These are phyloP conservation scores for Xanthia togata DNA, from an alignment of 2,888 invertebrate species.

Conservation along the genomic window DNA sequence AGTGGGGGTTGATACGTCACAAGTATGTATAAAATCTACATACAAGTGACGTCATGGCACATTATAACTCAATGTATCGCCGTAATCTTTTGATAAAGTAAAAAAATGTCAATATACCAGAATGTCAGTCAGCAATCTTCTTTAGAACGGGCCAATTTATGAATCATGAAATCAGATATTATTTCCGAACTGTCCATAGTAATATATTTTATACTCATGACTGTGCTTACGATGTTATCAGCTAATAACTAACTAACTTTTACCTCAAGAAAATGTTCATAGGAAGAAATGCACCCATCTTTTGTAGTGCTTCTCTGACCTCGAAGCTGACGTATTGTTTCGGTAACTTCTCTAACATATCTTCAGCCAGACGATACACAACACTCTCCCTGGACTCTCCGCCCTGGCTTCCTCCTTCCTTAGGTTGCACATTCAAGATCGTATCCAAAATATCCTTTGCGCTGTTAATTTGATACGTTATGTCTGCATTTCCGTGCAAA, in stretches of 20 bases:
- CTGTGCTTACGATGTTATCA: not conserved
- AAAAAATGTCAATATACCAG: no score
- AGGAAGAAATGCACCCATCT: conserved; percentile 97
- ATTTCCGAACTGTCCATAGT: not conserved
- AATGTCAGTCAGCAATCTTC: no score
- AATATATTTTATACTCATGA: not conserved
- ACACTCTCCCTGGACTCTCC: conserved; percentile 98
- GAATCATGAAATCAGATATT: not conserved
- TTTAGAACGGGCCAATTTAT: no score
- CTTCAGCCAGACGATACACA: conserved; percentile 97
- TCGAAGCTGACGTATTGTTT: conserved; percentile 96
- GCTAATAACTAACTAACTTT: not conserved
- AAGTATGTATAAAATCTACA: no score
- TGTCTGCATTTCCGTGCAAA: conserved; percentile 98
- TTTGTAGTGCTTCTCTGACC: conserved; percentile 96
- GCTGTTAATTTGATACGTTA: conserved; percentile 99
- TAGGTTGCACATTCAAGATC: conserved; percentile 98
- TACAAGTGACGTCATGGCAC: no score
- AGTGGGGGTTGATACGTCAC: no score
- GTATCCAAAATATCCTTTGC: conserved; percentile 98
- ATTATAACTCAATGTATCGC: no score
- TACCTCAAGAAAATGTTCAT: conserved; percentile 98
- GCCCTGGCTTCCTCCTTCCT: conserved; percentile 97
- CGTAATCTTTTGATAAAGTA: no score
- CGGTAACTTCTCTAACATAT: conserved; percentile 95